A percentile compares a stretch with the other conserved stretches of the same genome.
Evolutionary conservation across 2,113 vertebrate genomes (phyloP).

Genomic region (Fregetta grallaria): DNA sequence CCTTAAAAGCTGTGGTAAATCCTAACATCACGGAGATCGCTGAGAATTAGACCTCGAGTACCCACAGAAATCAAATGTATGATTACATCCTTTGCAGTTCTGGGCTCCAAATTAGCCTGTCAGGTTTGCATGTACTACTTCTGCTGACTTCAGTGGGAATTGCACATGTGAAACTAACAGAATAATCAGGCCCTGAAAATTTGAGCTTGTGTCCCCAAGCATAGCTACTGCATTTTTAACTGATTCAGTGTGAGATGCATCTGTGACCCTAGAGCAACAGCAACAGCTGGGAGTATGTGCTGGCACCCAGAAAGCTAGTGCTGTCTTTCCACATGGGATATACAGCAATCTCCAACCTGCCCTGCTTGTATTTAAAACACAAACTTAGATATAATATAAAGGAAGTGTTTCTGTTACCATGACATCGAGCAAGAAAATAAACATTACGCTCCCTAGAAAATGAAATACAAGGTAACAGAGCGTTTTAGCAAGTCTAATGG

Average conservation of each 20-base stretch:
- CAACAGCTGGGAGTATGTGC: conserved; percentile 47
- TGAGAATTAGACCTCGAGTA: neutral
- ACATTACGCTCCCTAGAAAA: conserved; percentile 26
- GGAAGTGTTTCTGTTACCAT: conserved; percentile 64
- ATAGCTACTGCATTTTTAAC: conserved; percentile 64
- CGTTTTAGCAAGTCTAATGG: conserved; percentile 58
- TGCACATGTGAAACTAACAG: conserved; percentile 45
- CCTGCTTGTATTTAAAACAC: conserved; percentile 39
- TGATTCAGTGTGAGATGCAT: conserved; percentile 47
- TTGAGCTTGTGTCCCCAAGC: conserved; percentile 59
- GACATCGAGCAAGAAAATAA: conserved; percentile 58
- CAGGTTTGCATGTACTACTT: conserved; percentile 27
- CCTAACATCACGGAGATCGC: neutral
- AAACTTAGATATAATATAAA: conserved; percentile 25
- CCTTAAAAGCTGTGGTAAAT: conserved; percentile 20
- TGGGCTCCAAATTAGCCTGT: conserved; percentile 29
- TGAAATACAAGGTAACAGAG: conserved; percentile 28
- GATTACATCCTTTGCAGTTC: neutral
- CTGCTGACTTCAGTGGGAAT: conserved; percentile 59
- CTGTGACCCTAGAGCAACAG: conserved; percentile 57
- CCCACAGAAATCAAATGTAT: neutral
- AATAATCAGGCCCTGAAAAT: conserved; percentile 68
- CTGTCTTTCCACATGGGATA: conserved; percentile 49
- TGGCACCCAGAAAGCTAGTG: conserved; percentile 60
- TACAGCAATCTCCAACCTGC: conserved; percentile 27